These are phyloP conservation scores for Climacteris rufus DNA, from an alignment of 2,113 vertebrate species.

Conservation along the genomic window DNA sequence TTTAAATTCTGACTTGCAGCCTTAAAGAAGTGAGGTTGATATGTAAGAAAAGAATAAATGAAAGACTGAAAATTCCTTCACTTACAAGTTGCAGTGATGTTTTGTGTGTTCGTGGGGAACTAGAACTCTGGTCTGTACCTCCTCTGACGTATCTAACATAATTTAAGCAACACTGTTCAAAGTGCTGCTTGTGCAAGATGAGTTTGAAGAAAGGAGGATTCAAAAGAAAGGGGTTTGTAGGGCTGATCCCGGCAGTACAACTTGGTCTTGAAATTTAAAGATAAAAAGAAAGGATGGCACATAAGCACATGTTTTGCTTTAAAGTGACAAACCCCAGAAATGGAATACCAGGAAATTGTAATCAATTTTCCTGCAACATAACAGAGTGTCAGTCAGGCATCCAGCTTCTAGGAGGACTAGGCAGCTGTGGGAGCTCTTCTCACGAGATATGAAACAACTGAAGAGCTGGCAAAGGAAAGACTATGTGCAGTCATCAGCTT, in stretches of 20 bases:
- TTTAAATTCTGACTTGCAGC: not conserved
- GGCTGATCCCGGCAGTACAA: not conserved
- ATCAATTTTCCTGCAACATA: not conserved
- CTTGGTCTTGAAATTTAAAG: not conserved
- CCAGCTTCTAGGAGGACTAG: conserved; percentile 8
- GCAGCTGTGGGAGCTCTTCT: conserved; percentile 19
- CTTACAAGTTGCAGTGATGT: not conserved
- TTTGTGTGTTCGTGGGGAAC: not conserved
- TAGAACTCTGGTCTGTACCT: not conserved
- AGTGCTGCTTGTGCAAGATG: not conserved
- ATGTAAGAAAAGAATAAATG: not conserved
- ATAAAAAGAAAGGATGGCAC: not conserved
- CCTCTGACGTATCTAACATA: not conserved
- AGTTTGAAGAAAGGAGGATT: not conserved
- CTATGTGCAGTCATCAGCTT: not conserved
- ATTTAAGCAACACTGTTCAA: not conserved
- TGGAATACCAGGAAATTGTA: not conserved
- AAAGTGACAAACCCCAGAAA: not conserved
- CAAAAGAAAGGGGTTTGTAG: not conserved
- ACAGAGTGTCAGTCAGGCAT: not conserved
- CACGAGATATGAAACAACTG: not conserved
- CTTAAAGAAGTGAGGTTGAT: not conserved
- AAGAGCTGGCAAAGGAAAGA: not conserved
- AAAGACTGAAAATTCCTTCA: not conserved
- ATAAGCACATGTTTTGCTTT: not conserved